Evolutionary conservation across 2,888 invertebrate genomes (phyloP), one percentile per base, ranked within the genome.

Genomic region (Drosophila lacicola): DNA sequence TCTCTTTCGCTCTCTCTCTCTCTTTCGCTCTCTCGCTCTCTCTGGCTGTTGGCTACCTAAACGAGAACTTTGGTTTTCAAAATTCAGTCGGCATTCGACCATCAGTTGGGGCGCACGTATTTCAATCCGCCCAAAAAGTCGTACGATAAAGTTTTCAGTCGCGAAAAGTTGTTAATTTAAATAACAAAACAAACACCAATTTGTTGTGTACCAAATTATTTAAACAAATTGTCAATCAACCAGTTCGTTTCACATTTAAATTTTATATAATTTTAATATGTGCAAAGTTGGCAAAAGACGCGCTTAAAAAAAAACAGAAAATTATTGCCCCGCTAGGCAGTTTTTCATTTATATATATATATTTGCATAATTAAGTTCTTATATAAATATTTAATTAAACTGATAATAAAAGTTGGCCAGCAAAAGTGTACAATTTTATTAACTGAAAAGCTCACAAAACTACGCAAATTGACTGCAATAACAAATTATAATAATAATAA

Each of bases 21-120:
- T 37, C 33, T n/a, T 36, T 49, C 55, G 19, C 58, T 41, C 34
- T 54, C 42, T 51, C 61, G n/a, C n/a, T n/a, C n/a, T 55, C 42
- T 21, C 50, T 39, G 46, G 33, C 53, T 34, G 62, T 41, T 73
- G 82, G 61, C 77, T 80, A 80, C 80, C 84, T 72, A 83, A 82
- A 74, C 82, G 85, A 83, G 83, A 83, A 84, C 84, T 83, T 83
- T 83, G 84, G 83, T 77, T 86, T 86, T 82, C 76, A 83, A 86
- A 86, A 80, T 80, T 86, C 84, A 85, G 85, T 86, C 84, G 83
- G 84, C 80, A 73, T 80, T 85, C 87, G 86, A 86, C 87, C 83
- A 80, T 81, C 87, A 87, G 81, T 73, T 80, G 87, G 60, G 74
- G 69, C 83, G 76, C 78, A 82, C 78, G 85, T 75, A 66, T 67